These are phyloP conservation scores for Melipona quadrifasciata DNA, from an alignment of 1,140 invertebrate species.

Conservation along the genomic window DNA sequence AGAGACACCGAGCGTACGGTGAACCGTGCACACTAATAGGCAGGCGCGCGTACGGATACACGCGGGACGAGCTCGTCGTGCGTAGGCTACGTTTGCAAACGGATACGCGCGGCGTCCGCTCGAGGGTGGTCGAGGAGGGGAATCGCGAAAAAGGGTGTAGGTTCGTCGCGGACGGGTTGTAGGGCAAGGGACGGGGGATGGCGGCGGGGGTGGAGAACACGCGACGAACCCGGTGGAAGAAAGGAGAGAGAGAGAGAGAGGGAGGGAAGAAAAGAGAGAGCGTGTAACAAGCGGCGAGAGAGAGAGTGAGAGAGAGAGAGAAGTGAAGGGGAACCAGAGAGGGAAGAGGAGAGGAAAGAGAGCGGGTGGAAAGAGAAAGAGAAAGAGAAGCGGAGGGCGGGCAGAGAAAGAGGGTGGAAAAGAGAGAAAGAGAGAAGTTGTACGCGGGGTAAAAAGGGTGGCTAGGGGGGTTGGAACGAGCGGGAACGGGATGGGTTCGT, in stretches of 20 bases:
- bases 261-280: constrained; percentile 1
- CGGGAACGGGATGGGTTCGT: constrained; percentile 72
- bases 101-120: constrained; percentile 57
- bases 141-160: constrained; percentile 67
- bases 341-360: constrained; percentile 49
- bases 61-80: constrained; percentile 26
- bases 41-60: constrained; percentile 16
- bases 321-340: constrained; percentile 26
- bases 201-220: neutral
- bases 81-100: constrained; percentile 50
- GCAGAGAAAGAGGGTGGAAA: constrained; percentile 55
- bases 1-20: constrained; percentile 49
- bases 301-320: constrained; percentile 37
- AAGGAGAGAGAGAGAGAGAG: constrained; percentile 21
- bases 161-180: constrained; percentile 63
- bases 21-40: constrained; percentile 46
- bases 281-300: neutral
- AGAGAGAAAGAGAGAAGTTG: constrained; percentile 54
- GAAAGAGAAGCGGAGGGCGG: constrained; percentile 29
- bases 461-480: constrained; percentile 69
- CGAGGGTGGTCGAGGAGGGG: constrained; percentile 49
- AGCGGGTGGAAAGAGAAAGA: constrained; percentile 16
- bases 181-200: constrained; percentile 30
- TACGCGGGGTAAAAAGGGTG: constrained; percentile 71
- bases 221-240: constrained; percentile 25